These are phyloP conservation scores for Nesometra sesokonis DNA, from an alignment of 35 echinoderm and acorn worm genomes.

Conservation along the genomic window DNA sequence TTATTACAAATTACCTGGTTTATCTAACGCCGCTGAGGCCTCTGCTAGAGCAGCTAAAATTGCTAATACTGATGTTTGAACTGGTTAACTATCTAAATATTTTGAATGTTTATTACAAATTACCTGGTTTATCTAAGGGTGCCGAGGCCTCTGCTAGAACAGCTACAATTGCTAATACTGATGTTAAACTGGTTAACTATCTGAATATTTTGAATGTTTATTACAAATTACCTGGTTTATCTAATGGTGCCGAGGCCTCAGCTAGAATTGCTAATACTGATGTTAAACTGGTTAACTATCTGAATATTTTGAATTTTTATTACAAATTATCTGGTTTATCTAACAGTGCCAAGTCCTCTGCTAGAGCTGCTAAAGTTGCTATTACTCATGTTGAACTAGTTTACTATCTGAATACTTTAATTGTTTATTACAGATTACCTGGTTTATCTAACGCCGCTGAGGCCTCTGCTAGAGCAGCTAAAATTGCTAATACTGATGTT, in stretches of 20 bases:
- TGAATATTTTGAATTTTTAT: neutral
- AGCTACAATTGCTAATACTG: constrained; percentile 75
- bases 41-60: constrained; percentile 89
- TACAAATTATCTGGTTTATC: constrained; percentile 50
- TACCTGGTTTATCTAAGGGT: constrained; percentile 69
- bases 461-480: too few relatives aligned
- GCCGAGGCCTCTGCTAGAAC: constrained; percentile 86
- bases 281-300: constrained; percentile 62
- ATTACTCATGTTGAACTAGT: constrained; percentile 88
- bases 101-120: neutral
- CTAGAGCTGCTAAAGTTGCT: constrained; percentile 85
- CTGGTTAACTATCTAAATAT: constrained; percentile 30
- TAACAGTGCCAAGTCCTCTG: constrained; percentile 83
- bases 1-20: constrained; percentile 40
- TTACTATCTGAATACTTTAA: neutral
- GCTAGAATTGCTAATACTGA: constrained; percentile 88
- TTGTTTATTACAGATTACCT: too few relatives aligned
- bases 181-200: constrained; percentile 62
- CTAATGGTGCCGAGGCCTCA: constrained; percentile 87
- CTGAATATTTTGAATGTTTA: neutral
- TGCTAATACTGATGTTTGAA: constrained; percentile 91
- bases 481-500: too few relatives aligned
- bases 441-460: constrained; percentile 77
- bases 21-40: constrained; percentile 81
- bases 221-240: constrained; percentile 34